Evolutionary conservation across 2,888 invertebrate species (phyloP).

Genomic region (Drosophila vallismaia): DNA sequence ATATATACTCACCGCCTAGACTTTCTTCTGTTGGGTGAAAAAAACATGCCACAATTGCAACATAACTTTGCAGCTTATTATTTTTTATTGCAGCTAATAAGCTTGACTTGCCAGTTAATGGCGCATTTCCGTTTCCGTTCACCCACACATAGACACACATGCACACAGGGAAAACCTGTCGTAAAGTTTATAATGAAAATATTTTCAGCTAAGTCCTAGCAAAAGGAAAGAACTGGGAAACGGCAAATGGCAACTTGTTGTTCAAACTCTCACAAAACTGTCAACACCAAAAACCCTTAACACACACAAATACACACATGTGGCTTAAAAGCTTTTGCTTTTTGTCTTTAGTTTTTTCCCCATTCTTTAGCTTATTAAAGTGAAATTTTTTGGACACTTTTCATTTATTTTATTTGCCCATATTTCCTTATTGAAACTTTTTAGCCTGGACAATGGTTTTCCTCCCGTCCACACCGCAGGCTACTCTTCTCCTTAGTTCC

Average conservation of each 20-base stretch:
- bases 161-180: slow-evolving; percentile 58
- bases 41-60: slow-evolving; percentile 72
- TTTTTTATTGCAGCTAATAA: slow-evolving; percentile 77
- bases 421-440: slow-evolving; percentile 71
- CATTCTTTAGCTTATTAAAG: slow-evolving; percentile 64
- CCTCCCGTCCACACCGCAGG: slow-evolving; percentile 1
- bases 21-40: slow-evolving; percentile 30
- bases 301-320: slow-evolving; percentile 24
- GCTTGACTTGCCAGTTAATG: slow-evolving; percentile 74
- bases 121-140: slow-evolving; percentile 72
- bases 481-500: neutral
- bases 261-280: slow-evolving; percentile 47
- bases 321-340: slow-evolving; percentile 19
- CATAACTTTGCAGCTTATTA: slow-evolving; percentile 79
- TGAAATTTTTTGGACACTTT: slow-evolving; percentile 57
- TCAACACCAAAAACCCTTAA: slow-evolving; percentile 43
- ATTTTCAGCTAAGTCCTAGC: slow-evolving; percentile 63
- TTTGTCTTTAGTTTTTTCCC: slow-evolving; percentile 16
- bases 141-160: slow-evolving; percentile 26
- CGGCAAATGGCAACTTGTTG: slow-evolving; percentile 51
- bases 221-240: slow-evolving; percentile 30
- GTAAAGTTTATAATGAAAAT: slow-evolving; percentile 77
- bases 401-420: slow-evolving; percentile 63
- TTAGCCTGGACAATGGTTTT: slow-evolving; percentile 35
- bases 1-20: slow-evolving; percentile 3